These are phyloP conservation scores for Smittia sp. DNA, from an alignment of 2,888 invertebrate species.

Conservation along the genomic window DNA sequence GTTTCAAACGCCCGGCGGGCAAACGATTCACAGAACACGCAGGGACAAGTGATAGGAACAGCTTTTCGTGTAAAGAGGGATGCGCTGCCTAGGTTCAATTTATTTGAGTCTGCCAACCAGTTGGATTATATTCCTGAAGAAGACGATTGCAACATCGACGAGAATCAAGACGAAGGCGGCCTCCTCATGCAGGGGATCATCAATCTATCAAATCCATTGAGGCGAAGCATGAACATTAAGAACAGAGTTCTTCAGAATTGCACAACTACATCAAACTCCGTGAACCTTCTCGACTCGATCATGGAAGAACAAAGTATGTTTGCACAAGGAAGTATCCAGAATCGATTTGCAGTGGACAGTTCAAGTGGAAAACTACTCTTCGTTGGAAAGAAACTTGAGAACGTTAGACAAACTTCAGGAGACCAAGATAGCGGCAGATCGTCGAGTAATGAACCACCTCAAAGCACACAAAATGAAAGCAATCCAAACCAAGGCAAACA, in stretches of 20 bases:
- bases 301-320: constrained; percentile 10
- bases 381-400: not conserved
- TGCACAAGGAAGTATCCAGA: not conserved
- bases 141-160: not conserved
- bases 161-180: not conserved
- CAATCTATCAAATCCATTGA: not conserved
- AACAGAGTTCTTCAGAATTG: constrained; percentile 24
- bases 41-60: too few relatives aligned
- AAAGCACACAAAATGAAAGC: not conserved
- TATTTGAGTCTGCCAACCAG: constrained; percentile 29
- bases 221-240: constrained; percentile 15
- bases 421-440: not conserved
- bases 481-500: not conserved
- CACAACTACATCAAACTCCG: constrained; percentile 2
- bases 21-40: too few relatives aligned
- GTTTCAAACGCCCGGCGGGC: constrained; percentile 39
- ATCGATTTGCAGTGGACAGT: not conserved
- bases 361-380: constrained; percentile 9
- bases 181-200: not conserved
- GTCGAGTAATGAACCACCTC: not conserved
- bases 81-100: constrained; percentile 23
- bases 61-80: not conserved
- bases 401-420: not conserved
- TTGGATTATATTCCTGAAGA: constrained; percentile 34
- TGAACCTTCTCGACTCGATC: constrained; percentile 25